phyloP scores from a whole-genome alignment of 2,888 invertebrate species.

The Dolichomitus sp. region DNA sequence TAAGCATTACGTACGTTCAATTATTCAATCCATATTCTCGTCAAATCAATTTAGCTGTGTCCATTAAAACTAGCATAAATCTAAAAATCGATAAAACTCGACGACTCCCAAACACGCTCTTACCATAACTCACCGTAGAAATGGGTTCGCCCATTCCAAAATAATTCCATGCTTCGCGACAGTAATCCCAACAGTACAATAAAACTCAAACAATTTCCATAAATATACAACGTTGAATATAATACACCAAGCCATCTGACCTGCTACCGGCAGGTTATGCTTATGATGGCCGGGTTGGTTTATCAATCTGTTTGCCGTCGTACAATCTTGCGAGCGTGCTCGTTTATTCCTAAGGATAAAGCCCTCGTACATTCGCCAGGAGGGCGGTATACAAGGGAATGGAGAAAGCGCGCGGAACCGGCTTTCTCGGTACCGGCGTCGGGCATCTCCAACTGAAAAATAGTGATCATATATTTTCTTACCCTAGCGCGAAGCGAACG shows the following conservation, averaged over 20 bases:
- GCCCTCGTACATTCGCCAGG: conserved; percentile 40
- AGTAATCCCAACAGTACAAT: conserved; percentile 58
- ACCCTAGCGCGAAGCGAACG: conserved; percentile 59
- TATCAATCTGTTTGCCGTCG: conserved; percentile 65
- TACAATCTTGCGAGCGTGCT: conserved; percentile 58
- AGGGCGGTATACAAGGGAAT: conserved; percentile 28
- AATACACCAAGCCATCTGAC: conserved; percentile 10
- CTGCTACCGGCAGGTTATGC: conserved; percentile 30
- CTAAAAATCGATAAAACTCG: conserved; percentile 19
- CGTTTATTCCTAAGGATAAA: conserved; percentile 60
- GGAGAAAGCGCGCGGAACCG: conserved; percentile 58
- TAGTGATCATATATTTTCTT: conserved; percentile 73
- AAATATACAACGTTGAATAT: conserved; percentile 47
- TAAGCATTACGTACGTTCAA: conserved; percentile 42
- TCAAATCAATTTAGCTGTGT: conserved; percentile 26
- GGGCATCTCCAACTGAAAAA: conserved; percentile 74
- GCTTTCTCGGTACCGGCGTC: conserved; percentile 62
- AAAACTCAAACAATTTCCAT: conserved; percentile 60
- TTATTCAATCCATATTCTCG: conserved; percentile 47
- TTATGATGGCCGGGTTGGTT: conserved; percentile 51
- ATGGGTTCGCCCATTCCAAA: conserved; percentile 24
- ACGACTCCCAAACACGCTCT: conserved; percentile 25
- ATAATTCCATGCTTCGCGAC: conserved; percentile 49
- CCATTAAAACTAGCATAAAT: conserved; percentile 1
- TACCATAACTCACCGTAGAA: conserved; percentile 16